Evolutionary conservation across 2,888 invertebrate genomes (phyloP).

Genomic region (Polymixis flavicincta): DNA sequence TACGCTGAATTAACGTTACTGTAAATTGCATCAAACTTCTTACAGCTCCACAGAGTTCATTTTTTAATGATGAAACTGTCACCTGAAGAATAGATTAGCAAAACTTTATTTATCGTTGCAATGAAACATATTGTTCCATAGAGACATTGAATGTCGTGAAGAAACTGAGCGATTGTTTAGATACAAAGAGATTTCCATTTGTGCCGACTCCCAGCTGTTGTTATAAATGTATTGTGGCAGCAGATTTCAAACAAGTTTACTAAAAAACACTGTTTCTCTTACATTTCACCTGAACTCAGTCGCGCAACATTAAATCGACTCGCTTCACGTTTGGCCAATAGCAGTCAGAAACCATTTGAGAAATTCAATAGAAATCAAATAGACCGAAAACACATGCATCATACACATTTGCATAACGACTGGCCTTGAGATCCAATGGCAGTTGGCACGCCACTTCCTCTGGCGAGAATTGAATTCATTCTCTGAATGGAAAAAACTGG

Average conservation of each 20-base stretch:
- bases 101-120: slow-evolving; percentile 17
- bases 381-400: slow-evolving; percentile 81
- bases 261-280: slow-evolving; percentile 44
- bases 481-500: slow-evolving; percentile 26
- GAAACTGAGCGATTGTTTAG: slow-evolving; percentile 52
- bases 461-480: slow-evolving; percentile 20
- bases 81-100: not conserved
- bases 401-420: slow-evolving; percentile 73
- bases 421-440: slow-evolving; percentile 69
- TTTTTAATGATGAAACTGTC: slow-evolving; percentile 33
- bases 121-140: slow-evolving; percentile 30
- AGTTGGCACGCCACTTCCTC: slow-evolving; percentile 49
- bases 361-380: slow-evolving; percentile 78
- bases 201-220: slow-evolving; percentile 30
- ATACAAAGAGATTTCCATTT: slow-evolving; percentile 50
- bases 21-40: slow-evolving; percentile 1
- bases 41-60: slow-evolving; percentile 8
- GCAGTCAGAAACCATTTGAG: slow-evolving; percentile 65
- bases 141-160: slow-evolving; percentile 36
- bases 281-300: slow-evolving; percentile 39
- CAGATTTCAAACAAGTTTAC: slow-evolving; percentile 31
- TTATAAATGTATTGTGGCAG: slow-evolving; percentile 46
- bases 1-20: not conserved
- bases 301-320: slow-evolving; percentile 48
- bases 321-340: slow-evolving; percentile 66